Conservation (phyloP, 1,140 invertebrate species). For the Acromyrmex heyeri region DNA sequence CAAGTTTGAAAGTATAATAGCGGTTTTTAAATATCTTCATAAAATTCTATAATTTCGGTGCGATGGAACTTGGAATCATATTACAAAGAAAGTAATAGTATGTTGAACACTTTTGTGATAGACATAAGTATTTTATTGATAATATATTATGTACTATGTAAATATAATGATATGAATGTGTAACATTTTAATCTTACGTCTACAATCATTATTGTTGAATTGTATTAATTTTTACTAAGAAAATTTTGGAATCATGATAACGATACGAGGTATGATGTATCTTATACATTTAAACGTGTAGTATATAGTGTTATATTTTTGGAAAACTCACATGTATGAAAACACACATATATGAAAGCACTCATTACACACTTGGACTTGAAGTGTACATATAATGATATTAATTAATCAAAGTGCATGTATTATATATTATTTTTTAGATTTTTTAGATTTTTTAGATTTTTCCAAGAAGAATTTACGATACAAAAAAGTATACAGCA, state of each 20-base stretch:
- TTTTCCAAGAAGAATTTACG: neutral
- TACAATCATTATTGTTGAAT: neutral
- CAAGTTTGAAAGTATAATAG: neutral
- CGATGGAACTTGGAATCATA: conserved; percentile 45
- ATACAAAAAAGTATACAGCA: neutral
- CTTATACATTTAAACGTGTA: neutral
- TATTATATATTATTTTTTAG: neutral
- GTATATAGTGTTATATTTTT: too few relatives aligned
- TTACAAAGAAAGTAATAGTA: neutral
- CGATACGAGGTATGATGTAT: neutral
- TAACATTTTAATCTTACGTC: neutral
- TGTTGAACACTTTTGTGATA: neutral
- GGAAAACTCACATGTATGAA: too few relatives aligned
- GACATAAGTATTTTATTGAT: neutral
- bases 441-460: neutral
- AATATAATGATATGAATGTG: neutral
- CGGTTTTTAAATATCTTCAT: conserved; percentile 1
- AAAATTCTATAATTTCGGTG: neutral
- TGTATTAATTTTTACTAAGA: neutral
- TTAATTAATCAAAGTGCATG: neutral
- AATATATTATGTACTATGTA: neutral
- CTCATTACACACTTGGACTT: too few relatives aligned
- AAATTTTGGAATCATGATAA: conserved; percentile 13
- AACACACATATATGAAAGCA: too few relatives aligned
- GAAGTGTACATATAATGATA: neutral